Base-by-base conservation (phyloP, 2,113 vertebrate species). In the Phalacrocorax pelagicus region DNA sequence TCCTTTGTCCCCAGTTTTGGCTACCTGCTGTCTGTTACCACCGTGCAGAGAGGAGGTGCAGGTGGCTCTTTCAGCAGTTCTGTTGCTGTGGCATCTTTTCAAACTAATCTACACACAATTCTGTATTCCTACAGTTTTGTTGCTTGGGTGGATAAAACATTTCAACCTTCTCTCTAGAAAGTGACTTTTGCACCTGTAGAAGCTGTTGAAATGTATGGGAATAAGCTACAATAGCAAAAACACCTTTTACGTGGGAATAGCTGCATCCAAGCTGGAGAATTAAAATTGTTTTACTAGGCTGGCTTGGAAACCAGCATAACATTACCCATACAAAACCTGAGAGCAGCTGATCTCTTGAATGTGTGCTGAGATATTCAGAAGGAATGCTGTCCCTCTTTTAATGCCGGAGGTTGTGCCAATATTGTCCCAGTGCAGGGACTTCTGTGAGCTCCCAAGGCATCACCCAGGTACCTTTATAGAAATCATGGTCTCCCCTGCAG, bases 1-100 rank as follows among this genome's bases (percentile, higher is more conserved):
- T 71, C 61, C 81, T 86, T 83, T 32, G 29, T 66, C 55, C 30
- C 47, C 58, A 77, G 0, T 95, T 90, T 67, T 92, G 88, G 47
- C 85, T 88, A 65, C 86, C 82, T 83, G 63, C 88, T 93, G 71
- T 30, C 58, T 81, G 32, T 89, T 83, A n/a, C 80, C 65, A 86
- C 23, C 1, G 2, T 67, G 51, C 51, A 90, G 58, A 13, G 71
- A 66, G 47, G 71, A 90, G 32, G 6, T 81, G 36, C 82, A 90
- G 47, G 52, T 92, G 75, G 58, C 44, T 93, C 86, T 86, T 93
- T 71, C 90, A 95, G 61, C 72, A 74, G 30, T 82, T 86, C 42
- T 89, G 44, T 91, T 84, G 63, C 83, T 88, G 90, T 79, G 88
- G 65, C 73, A 87, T 89, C n/a, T 89, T 72, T 94, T 86, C 88